Base-by-base conservation (phyloP, 2,113 vertebrate species). In the Malurus elegans region DNA sequence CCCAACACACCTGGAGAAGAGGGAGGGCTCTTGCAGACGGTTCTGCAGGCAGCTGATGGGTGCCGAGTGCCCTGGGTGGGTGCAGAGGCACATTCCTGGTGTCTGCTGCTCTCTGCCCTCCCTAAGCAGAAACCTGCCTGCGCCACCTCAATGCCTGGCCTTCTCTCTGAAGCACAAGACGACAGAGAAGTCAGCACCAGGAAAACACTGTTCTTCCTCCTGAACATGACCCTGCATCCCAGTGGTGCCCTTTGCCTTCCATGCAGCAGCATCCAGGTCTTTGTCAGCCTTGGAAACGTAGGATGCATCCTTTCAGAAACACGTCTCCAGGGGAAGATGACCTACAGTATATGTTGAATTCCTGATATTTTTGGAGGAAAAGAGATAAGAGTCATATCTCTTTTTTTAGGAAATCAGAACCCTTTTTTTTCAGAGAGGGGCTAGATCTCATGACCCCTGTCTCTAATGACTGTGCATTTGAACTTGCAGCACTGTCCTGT, bases 1-100 rank as follows among this genome's bases (percentile, higher is more conserved):
- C n/a, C 38, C 3, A 5, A 1, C 5, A 7, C 17, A 50, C 18
- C 34, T 0, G 0, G 34, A 65, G 48, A 26, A 31, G 34, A 45
- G 32, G 31, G 28, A 67, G 51, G 9, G 6, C 8, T 23, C 26
- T 2, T 16, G 9, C 0, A 5, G 45, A 58, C 25, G 62, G 38
- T 2, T 74, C 42, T 1, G 1, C 2, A 3, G 45, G 53, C 7
- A 45, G 58, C 32, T 19, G n/a, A 8, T 1, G 4, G 36, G 23
- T 17, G 23, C 36, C 3, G 9, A 32, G 32, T 53, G 31, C 25
- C 57, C 31, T 25, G 12, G 13, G 20, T 23, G 29, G 47, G 12
- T 13, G 1, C 38, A 23, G 44, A 4, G 45, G 8, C n/a, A 21
- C 6, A 4, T 28, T 28, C 8, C 29, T 29, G 57, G 5, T 9